Conservation (phyloP, 2,113 vertebrate species). For the Gulo gulo region DNA sequence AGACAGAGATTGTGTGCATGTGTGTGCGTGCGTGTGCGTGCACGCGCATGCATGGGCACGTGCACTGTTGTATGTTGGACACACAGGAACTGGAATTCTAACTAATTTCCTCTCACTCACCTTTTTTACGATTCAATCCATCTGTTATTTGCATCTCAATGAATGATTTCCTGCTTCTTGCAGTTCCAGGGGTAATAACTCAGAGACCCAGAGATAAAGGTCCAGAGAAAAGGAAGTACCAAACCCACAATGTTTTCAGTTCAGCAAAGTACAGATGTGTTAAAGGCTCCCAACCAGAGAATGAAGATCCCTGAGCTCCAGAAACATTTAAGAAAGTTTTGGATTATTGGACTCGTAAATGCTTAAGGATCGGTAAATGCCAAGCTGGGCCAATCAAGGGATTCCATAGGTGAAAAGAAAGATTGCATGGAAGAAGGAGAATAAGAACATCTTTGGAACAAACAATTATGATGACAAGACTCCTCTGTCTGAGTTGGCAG, state of each 20-base stretch:
- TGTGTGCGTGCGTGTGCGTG: rapidly evolving
- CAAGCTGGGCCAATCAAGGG: neutral
- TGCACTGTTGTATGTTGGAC: neutral
- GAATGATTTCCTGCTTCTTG: constrained; percentile 12
- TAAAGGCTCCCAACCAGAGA: neutral
- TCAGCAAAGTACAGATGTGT: neutral
- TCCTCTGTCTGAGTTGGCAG: neutral
- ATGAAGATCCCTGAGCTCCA: neutral
- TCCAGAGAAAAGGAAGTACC: neutral
- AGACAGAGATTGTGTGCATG: neutral
- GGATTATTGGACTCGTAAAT: neutral
- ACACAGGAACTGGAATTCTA: neutral
- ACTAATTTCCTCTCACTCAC: neutral
- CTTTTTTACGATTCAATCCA: neutral
- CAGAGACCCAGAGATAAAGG: neutral
- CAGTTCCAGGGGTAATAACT: neutral
- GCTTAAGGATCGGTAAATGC: neutral
- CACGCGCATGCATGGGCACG: rapidly evolving
- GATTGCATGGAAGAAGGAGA: neutral
- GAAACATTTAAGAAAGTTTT: neutral
- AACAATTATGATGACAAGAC: neutral
- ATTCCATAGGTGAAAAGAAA: neutral
- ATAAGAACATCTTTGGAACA: neutral
- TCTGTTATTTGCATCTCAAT: neutral
- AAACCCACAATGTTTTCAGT: neutral